These are phyloP conservation scores for Pandemis cinnamomeana DNA, from an alignment of 2,888 invertebrate species.

Conservation along the genomic window DNA sequence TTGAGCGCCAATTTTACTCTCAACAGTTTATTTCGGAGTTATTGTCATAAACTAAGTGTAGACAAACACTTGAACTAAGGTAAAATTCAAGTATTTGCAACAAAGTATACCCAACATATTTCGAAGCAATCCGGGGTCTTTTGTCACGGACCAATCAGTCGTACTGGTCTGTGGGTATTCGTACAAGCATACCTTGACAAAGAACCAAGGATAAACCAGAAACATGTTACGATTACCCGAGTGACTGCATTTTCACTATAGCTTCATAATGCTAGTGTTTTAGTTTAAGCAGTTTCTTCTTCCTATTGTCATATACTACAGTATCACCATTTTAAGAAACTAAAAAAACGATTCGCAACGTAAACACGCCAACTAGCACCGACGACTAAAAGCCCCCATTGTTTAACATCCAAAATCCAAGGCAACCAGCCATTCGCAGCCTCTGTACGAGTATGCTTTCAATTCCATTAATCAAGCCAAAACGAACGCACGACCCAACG, in stretches of 20 bases:
- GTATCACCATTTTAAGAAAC: not conserved
- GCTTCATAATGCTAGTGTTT: too few species aligned
- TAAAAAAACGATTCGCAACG: slow-evolving; percentile 16
- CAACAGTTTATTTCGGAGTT: not conserved
- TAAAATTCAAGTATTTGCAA: too few species aligned
- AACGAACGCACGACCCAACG: slow-evolving; percentile 25
- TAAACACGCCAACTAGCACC: slow-evolving; percentile 33
- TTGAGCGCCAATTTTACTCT: not conserved
- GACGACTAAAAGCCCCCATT: slow-evolving; percentile 35
- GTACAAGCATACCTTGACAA: too few species aligned
- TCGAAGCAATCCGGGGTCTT: too few species aligned
- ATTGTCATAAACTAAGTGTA: not conserved
- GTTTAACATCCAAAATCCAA: slow-evolving; percentile 38
- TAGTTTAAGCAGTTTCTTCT: too few species aligned
- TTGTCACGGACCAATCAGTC: too few species aligned
- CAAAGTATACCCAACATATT: too few species aligned
- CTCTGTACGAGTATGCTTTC: slow-evolving; percentile 25
- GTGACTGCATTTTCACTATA: too few species aligned
- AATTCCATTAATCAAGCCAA: slow-evolving; percentile 37
- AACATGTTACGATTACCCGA: too few species aligned
- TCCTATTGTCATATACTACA: too few species aligned
- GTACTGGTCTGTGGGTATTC: too few species aligned
- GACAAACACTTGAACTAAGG: not conserved
- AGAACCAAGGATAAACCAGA: too few species aligned
- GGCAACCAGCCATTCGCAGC: slow-evolving; percentile 32